Base-by-base conservation (phyloP, 2,113 vertebrate species). In the Eretmochelys imbricata region DNA sequence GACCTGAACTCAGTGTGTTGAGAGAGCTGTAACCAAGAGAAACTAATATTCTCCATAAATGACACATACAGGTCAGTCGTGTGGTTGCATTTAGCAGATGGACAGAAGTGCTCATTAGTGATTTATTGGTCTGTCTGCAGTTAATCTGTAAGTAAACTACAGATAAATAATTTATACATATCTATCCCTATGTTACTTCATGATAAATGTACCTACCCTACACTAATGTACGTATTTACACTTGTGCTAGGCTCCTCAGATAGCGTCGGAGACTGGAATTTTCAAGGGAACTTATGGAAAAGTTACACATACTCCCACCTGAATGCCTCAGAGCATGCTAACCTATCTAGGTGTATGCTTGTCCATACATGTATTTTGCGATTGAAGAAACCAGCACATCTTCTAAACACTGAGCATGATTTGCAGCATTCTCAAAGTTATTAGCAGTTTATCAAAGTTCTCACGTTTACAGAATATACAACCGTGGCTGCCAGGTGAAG, bases 121-220 rank as follows among this genome's bases (percentile, higher is more conserved):
- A 62, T 69, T 92, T 51, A 85, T 3, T 38, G 75, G 78, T 31
- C 57, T 92, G 72, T 27, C 65, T 91, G 87, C 38, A 95, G 84
- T 84, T 1, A 24, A 46, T 82, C 7, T 54, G 4, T n/a, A 90
- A 94, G 82, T 29, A 84, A 95, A 88, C 14, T 50, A 83, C 85
- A 92, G 22, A 84, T 85, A 87, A 96, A 92, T 88, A 65, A 96
- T 90, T 94, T 19, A 94, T 50, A 92, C 75, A 35, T 75, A 31
- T 14, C 12, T 14, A 46, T 29, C 16, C 29, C 53, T 8, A 50
- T 80, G 53, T 6, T 78, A 51, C 78, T 82, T 55, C 55, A 42
- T 29, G 51, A 35, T n/a, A 88, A 16, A 31, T 46, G 4, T 0
- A 13, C 90, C 76, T 35, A 19, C 54, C 57, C 84, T 3, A 59